Conservation (phyloP, 2,113 vertebrate genomes). For the Siniperca chuatsi region DNA sequence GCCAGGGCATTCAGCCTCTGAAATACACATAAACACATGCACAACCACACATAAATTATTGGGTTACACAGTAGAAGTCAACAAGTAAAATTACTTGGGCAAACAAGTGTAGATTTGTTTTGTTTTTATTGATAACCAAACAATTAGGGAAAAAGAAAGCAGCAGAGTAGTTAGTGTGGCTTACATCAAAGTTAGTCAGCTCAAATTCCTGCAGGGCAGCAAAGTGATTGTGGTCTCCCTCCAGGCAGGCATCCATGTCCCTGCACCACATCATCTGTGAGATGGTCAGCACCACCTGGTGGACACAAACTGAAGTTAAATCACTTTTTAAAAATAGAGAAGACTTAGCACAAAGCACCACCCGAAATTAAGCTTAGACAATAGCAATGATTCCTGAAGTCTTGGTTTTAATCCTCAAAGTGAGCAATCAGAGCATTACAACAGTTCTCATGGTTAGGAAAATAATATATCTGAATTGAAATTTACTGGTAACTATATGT, state of each 20-base stretch:
- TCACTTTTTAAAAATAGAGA: background rate
- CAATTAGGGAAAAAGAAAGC: background rate
- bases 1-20: slow-evolving; percentile 89
- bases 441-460: background rate
- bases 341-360: background rate
- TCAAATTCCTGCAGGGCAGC: slow-evolving; percentile 86
- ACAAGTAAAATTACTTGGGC: background rate
- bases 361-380: background rate
- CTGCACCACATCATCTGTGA: slow-evolving; percentile 91
- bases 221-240: slow-evolving; percentile 76
- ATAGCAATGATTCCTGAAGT: background rate
- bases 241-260: slow-evolving; percentile 86
- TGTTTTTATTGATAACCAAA: background rate
- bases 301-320: slow-evolving; percentile 20
- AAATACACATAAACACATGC: slow-evolving; percentile 40
- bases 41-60: background rate
- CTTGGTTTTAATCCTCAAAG: background rate
- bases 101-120: background rate
- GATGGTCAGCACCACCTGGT: slow-evolving; percentile 88
- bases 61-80: background rate
- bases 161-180: background rate
- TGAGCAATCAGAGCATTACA: background rate
- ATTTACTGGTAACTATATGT: background rate
- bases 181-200: slow-evolving; percentile 86
- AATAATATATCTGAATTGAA: background rate